Percentiles rank a stretch among this genome's conserved stretches.
Conservation (phyloP, 2,797 vertebrate genomes). For the Rhinogobio ventralis region DNA sequence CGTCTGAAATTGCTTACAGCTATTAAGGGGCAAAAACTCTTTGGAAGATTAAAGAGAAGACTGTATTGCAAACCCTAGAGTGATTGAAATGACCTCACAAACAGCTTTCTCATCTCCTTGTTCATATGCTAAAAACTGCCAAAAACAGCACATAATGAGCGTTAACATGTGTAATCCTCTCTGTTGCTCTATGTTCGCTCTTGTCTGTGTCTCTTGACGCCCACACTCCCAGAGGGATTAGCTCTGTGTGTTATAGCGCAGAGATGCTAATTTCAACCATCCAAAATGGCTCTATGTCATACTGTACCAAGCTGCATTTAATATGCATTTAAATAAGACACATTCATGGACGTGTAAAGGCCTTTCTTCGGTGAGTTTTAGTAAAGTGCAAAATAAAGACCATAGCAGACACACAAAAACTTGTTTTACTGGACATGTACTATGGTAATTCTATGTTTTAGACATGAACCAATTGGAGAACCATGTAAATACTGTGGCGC, state of each 20-base stretch:
- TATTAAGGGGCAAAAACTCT: background rate
- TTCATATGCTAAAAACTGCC: slow-evolving; percentile 80
- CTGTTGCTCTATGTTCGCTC: slow-evolving; percentile 75
- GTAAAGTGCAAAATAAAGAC: background rate
- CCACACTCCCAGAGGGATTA: slow-evolving; percentile 77
- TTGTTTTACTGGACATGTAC: background rate
- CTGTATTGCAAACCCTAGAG: slow-evolving; percentile 1
- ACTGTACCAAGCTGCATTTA: slow-evolving; percentile 19
- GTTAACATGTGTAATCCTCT: slow-evolving; percentile 84
- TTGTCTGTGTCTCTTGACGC: slow-evolving; percentile 70
- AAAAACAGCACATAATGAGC: slow-evolving; percentile 71
- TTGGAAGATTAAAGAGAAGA: slow-evolving; percentile 19
- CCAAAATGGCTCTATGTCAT: slow-evolving; percentile 18
- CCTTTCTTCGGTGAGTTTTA: background rate
- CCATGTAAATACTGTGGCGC: background rate
- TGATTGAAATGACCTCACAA: slow-evolving; percentile 68
- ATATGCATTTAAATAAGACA: slow-evolving; percentile 12
- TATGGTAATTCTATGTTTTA: background rate
- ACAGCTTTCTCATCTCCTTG: slow-evolving; percentile 70
- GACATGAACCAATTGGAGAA: background rate
- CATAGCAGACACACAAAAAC: background rate
- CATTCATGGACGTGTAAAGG: slow-evolving; percentile 33
- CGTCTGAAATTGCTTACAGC: slow-evolving; percentile 1
- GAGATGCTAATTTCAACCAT: slow-evolving; percentile 71
- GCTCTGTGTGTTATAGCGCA: slow-evolving; percentile 75